phyloP scores from a whole-genome alignment of 2,113 vertebrate genomes.

The Macrotis lagotis region DNA sequence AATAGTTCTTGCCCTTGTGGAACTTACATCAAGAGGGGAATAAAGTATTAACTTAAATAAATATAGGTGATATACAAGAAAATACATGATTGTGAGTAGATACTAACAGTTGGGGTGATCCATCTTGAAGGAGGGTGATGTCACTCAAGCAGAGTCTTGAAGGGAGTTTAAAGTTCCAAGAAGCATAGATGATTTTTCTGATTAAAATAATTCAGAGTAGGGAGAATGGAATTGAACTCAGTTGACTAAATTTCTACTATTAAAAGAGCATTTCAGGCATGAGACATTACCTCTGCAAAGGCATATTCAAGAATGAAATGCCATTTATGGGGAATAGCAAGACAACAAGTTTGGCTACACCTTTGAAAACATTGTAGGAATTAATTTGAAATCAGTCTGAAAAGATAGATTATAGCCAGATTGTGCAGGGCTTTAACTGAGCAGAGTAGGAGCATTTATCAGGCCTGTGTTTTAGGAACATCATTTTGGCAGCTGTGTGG shows the following conservation, averaged over 20 bases:
- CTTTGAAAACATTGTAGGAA: background rate
- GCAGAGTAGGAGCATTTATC: background rate
- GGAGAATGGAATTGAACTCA: background rate
- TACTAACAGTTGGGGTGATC: background rate
- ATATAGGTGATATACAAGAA: background rate
- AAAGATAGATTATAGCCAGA: background rate
- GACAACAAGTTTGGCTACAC: background rate
- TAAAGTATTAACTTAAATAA: background rate
- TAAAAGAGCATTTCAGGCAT: background rate
- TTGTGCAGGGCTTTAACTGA: background rate
- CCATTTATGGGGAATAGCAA: background rate
- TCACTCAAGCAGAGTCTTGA: background rate
- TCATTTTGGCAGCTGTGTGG: background rate
- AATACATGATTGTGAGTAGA: background rate
- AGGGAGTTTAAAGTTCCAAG: background rate
- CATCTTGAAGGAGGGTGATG: background rate
- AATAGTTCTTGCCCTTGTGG: background rate
- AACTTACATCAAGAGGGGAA: background rate
- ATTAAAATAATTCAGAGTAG: background rate
- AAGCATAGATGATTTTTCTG: background rate
- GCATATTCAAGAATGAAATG: background rate
- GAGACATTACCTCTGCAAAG: background rate
- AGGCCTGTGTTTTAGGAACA: background rate
- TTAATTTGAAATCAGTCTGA: background rate
- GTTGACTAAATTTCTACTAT: background rate